A percentile compares a stretch with the other conserved stretches of the same genome.
phyloP scores from a whole-genome alignment of 2,888 invertebrate genomes.

The Habrosyne pyritoides region DNA sequence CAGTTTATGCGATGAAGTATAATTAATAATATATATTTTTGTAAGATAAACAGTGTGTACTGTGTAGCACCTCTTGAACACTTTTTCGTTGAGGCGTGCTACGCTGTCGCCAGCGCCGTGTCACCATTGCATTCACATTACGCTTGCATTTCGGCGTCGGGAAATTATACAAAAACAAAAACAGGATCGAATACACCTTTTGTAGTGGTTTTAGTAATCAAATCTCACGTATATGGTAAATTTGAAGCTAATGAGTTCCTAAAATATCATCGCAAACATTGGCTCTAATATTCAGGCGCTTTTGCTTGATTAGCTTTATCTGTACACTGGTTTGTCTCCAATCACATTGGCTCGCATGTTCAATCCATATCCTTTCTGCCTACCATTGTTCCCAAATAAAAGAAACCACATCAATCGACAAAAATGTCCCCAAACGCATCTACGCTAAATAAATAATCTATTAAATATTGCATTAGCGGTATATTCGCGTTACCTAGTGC shows the following conservation, averaged over 20 bases:
- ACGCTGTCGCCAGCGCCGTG: slow-evolving; percentile 6
- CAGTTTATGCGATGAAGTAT: slow-evolving; percentile 25
- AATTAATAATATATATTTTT: slow-evolving; percentile 26
- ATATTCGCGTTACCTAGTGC: slow-evolving; percentile 15
- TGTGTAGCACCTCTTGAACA: slow-evolving; percentile 55
- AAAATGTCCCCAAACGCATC: slow-evolving; percentile 11
- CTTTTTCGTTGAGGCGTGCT: slow-evolving; percentile 28
- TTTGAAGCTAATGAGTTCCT: not conserved
- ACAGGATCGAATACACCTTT: slow-evolving; percentile 5
- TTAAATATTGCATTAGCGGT: slow-evolving; percentile 30
- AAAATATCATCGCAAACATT: not conserved
- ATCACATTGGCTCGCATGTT: not conserved
- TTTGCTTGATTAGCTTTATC: slow-evolving; percentile 1
- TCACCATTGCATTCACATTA: not conserved
- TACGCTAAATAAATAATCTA: slow-evolving; percentile 29
- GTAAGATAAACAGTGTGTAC: slow-evolving; percentile 26
- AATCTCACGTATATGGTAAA: not conserved
- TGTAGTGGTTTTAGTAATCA: not conserved
- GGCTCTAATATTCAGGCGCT: slow-evolving; percentile 3
- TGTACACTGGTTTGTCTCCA: not conserved
- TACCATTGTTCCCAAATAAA: slow-evolving; percentile 6
- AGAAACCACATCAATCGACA: slow-evolving; percentile 9
- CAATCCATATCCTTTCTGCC: not conserved
- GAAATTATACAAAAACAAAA: not conserved
- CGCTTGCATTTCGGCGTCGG: not conserved